These are phyloP conservation scores for Aurelia coerulea DNA, from an alignment of 30 jellyfish, hydroid and myxozoan species.

Conservation along the genomic window DNA sequence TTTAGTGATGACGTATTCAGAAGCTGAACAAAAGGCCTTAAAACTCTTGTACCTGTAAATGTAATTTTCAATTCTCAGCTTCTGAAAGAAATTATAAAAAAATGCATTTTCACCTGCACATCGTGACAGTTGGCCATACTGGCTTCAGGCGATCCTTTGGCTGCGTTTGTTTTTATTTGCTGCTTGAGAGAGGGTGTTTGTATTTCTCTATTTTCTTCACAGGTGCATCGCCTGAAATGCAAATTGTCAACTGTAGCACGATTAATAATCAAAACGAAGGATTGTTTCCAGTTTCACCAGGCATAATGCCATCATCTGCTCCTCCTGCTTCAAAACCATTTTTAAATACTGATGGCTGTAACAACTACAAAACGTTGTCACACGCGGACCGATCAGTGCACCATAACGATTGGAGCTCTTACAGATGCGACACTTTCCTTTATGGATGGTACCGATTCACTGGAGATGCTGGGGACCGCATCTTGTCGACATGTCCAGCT, in stretches of 20 bases:
- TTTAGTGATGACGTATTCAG: too few species aligned
- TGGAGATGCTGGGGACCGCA: constrained; percentile 36
- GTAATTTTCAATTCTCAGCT: too few species aligned
- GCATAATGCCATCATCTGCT: neutral
- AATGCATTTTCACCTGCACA: too few species aligned
- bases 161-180: too few species aligned
- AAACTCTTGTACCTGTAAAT: too few species aligned
- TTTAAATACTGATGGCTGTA: constrained; percentile 13
- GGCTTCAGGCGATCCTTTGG: too few species aligned
- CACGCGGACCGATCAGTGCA: constrained; percentile 3
- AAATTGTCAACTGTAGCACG: constrained; percentile 14
- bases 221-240: neutral
- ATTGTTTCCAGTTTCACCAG: neutral
- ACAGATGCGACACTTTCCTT: constrained; percentile 31
- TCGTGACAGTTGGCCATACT: too few species aligned
- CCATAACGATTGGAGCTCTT: constrained; percentile 37
- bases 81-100: too few species aligned
- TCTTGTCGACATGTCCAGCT: constrained; percentile 42
- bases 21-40: too few species aligned
- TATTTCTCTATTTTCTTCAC: neutral
- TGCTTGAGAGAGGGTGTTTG: too few species aligned
- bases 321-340: constrained; percentile 6
- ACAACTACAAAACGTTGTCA: neutral
- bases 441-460: constrained; percentile 71
- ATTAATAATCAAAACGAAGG: neutral